Evolutionary conservation across 2,888 invertebrate species (phyloP), one percentile per base, ranked within the genome.

Genomic region (Celastrina argiolus): DNA sequence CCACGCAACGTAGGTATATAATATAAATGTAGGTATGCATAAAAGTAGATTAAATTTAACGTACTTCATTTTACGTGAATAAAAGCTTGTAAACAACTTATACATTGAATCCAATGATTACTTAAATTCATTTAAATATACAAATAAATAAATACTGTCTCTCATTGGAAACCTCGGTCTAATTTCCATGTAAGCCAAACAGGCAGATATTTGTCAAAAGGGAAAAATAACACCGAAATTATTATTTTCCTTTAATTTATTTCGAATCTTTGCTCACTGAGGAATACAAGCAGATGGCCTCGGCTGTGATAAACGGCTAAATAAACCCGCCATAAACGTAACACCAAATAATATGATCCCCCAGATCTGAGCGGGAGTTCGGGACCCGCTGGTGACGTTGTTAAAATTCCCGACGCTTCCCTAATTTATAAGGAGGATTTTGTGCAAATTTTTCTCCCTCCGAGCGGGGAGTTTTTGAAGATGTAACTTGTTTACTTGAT

Each of bases 241-340:
- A 45, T 18, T 8, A 18, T 18, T 18, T 45, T 45, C 18, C 10
- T 16, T 18, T 7, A 26, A 56, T 56, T 28, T 56, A 31, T 31
- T n/a, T 58, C 2, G 31, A 58, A 58, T 58, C 58, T 58, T n/a
- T 31, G 14, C 14, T n/a, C 7, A 31, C 71, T 74, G 72, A 75
- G 76, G 75, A 79, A 78, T 75, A 78, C 75, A 75, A 72, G 75
- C 74, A 81, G 81, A 78, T 79, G 81, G 76, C 68, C 74, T 70
- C 70, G 71, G 73, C 69, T 66, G 73, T 75, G 67, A 80, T 80
- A 81, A 81, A 78, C 73, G 69, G 72, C 74, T 75, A 74, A 77
- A 78, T 77, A 78, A 77, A 74, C 72, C 72, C 70, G 68, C 69
- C 71, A 74, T 76, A 76, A 78, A 78, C 78, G 76, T 78, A 76